phyloP scores from a whole-genome alignment of 2,113 vertebrate genomes.

The Tenebrosternarchus preto region DNA sequence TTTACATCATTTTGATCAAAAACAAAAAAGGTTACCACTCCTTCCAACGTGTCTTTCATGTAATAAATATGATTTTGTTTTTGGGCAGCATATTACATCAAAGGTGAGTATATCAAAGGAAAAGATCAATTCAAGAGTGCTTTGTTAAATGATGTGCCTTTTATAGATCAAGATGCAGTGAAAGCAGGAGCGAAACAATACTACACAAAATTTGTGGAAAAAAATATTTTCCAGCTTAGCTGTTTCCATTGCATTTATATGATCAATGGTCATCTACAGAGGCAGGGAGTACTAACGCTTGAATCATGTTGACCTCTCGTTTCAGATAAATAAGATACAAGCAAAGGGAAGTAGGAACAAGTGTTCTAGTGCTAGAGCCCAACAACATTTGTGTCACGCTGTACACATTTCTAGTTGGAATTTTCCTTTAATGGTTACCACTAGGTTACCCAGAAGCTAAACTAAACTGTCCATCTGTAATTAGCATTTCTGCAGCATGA shows the following conservation, averaged over 20 bases:
- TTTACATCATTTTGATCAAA: no score
- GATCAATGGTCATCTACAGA: slow-evolving; percentile 17
- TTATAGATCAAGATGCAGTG: slow-evolving; percentile 65
- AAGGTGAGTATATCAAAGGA: background rate
- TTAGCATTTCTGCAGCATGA: background rate
- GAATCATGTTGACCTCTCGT: background rate
- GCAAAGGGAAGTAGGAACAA: background rate
- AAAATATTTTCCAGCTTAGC: slow-evolving; percentile 44
- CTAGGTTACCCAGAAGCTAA: no score
- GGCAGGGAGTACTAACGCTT: background rate
- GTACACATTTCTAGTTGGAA: background rate
- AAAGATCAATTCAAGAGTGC: background rate
- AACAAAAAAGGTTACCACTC: no score
- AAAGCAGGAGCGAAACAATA: slow-evolving; percentile 63
- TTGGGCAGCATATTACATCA: no score
- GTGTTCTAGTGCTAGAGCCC: slow-evolving; percentile 7
- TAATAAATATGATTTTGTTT: no score
- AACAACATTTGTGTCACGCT: background rate
- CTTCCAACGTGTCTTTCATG: no score
- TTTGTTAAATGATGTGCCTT: slow-evolving; percentile 44
- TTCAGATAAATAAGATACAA: background rate
- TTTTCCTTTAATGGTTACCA: no score
- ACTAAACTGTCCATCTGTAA: no score
- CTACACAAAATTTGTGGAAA: slow-evolving; percentile 58
- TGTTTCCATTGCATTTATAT: slow-evolving; percentile 16